phyloP scores from a whole-genome alignment of 2,113 vertebrate genomes.

The Platysteira castanea region DNA sequence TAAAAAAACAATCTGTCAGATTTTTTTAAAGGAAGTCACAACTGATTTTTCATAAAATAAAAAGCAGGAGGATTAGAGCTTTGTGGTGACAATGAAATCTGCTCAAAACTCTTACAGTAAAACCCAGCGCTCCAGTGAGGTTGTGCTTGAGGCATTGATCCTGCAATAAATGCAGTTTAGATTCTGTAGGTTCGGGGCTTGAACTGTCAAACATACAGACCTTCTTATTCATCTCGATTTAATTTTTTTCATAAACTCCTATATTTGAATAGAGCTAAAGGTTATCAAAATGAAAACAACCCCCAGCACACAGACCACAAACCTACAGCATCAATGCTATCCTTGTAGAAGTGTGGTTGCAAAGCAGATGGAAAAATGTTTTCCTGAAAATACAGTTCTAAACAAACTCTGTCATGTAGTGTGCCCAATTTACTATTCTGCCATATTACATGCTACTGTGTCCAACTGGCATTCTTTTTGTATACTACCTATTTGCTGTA shows the following conservation, averaged over 20 bases:
- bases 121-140: not conserved
- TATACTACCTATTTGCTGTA: not conserved
- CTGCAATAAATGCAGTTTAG: not conserved
- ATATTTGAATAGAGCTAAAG: not conserved
- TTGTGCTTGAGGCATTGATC: not conserved
- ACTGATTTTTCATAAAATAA: conserved; percentile 34
- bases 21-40: conserved; percentile 46
- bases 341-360: not conserved
- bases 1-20: conserved; percentile 56
- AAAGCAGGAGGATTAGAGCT: conserved; percentile 40
- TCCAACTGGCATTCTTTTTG: not conserved
- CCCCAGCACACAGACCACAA: not conserved
- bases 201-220: not conserved
- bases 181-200: not conserved
- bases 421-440: not conserved
- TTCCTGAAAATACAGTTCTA: not conserved
- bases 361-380: not conserved
- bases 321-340: not conserved
- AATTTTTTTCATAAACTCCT: not conserved
- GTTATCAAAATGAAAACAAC: not conserved
- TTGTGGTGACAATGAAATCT: conserved; percentile 29
- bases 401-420: not conserved
- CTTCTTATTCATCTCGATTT: not conserved
- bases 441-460: not conserved
- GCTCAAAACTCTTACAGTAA: not conserved